These are phyloP conservation scores for Albula goreensis DNA, from an alignment of 2,113 vertebrate genomes.

Conservation along the genomic window DNA sequence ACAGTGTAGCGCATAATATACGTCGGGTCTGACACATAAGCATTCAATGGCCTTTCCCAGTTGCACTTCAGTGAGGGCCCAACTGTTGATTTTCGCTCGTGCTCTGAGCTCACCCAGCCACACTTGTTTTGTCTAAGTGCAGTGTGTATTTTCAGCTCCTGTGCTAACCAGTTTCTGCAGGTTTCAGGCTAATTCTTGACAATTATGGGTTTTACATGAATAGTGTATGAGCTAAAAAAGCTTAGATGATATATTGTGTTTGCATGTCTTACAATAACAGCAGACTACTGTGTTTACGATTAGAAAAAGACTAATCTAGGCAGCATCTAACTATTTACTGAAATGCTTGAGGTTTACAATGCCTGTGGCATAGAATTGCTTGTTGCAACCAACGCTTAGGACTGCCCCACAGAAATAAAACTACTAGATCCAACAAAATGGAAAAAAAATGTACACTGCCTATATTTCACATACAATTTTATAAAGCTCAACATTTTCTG, in stretches of 20 bases:
- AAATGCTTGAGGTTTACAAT: background rate
- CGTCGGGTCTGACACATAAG: too few relatives aligned
- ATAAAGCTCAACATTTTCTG: too few relatives aligned
- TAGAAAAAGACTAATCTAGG: background rate
- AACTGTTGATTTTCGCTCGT: background rate
- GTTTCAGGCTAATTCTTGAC: background rate
- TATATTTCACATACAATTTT: too few relatives aligned
- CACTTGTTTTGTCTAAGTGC: background rate
- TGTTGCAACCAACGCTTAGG: background rate
- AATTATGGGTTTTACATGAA: background rate
- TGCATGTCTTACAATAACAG: background rate
- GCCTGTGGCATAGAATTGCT: background rate
- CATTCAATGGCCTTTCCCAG: too few relatives aligned
- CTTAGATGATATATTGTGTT: background rate
- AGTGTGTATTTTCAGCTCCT: background rate
- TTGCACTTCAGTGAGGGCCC: too few relatives aligned
- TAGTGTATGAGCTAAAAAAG: background rate
- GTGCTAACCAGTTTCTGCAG: background rate
- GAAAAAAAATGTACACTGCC: background rate
- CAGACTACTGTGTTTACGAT: background rate
- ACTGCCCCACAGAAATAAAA: background rate
- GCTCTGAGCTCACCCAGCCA: too few relatives aligned
- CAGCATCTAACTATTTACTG: background rate
- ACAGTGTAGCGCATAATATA: too few relatives aligned
- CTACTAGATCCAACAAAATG: background rate